A percentile compares a stretch with the other conserved stretches of the same genome.
Conservation (phyloP, 2,888 invertebrate species). For the Agrypnus murinus region DNA sequence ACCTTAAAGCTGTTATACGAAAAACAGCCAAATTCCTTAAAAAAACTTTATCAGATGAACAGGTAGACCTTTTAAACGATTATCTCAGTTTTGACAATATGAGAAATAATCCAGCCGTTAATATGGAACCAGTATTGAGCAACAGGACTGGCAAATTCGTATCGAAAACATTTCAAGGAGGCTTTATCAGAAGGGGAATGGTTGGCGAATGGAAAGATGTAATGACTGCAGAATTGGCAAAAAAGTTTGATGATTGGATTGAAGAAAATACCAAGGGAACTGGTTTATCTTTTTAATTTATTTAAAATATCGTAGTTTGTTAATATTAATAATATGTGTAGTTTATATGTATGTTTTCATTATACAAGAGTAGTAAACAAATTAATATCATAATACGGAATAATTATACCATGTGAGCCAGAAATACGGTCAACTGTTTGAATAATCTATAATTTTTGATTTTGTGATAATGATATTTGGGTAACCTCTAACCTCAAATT, state of each 20-base stretch:
- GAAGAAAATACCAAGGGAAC: conserved; percentile 77
- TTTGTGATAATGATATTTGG: too few relatives aligned
- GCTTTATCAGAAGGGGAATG: conserved; percentile 73
- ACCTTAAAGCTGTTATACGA: conserved; percentile 78
- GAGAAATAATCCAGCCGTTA: conserved; percentile 76
- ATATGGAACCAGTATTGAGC: conserved; percentile 70
- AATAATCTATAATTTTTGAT: too few relatives aligned
- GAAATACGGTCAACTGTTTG: too few relatives aligned
- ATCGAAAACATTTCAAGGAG: conserved; percentile 57
- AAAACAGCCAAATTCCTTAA: conserved; percentile 84
- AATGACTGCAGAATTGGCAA: conserved; percentile 83
- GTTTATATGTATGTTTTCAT: too few relatives aligned
- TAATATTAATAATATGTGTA: too few relatives aligned
- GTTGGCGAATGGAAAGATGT: conserved; percentile 71
- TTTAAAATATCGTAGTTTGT: too few relatives aligned
- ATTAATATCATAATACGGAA: too few relatives aligned
- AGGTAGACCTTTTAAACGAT: conserved; percentile 72
- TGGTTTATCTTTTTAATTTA: conserved; percentile 65
- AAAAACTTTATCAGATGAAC: conserved; percentile 78
- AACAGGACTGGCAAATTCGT: conserved; percentile 62
- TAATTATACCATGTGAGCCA: too few relatives aligned
- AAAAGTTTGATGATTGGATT: conserved; percentile 84
- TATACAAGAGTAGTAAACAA: too few relatives aligned
- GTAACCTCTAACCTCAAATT: too few relatives aligned
- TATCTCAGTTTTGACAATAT: conserved; percentile 70